These are phyloP conservation scores for Chaetogeoica ovagalla DNA, from an alignment of 2,888 invertebrate genomes.

Conservation along the genomic window DNA sequence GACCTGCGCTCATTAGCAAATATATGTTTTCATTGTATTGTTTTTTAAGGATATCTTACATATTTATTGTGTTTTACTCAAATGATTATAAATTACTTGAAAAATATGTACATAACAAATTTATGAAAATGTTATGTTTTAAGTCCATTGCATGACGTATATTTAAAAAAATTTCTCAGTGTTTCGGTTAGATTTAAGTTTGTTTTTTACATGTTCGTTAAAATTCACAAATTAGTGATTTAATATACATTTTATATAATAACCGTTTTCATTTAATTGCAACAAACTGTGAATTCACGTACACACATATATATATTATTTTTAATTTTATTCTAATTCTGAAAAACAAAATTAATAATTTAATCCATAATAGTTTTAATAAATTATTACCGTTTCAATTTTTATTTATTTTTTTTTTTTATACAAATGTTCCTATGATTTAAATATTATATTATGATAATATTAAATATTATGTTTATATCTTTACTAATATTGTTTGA, in stretches of 20 bases:
- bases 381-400: no score
- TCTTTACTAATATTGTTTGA: background rate
- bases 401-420: background rate
- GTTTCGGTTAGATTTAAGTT: background rate
- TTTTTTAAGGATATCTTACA: background rate
- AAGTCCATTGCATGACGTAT: background rate
- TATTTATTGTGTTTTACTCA: conserved; percentile 3
- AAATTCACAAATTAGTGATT: background rate
- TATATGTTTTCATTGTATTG: background rate
- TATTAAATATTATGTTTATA: conserved; percentile 12
- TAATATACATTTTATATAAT: conserved; percentile 2
- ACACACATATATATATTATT: background rate
- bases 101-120: background rate
- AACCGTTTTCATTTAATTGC: background rate
- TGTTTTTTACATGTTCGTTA: conserved; percentile 1
- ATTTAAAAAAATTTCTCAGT: background rate
- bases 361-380: no score
- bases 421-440: conserved; percentile 16
- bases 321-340: no score
- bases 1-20: conserved; percentile 3
- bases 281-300: background rate
- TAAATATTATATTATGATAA: background rate
- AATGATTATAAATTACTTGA: conserved; percentile 3
- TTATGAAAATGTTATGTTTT: background rate
- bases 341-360: no score